A percentile compares a stretch with the other conserved stretches of the same genome.
These are phyloP conservation scores for Larimichthys polyactis DNA, from an alignment of 2,113 vertebrate species.

Conservation along the genomic window DNA sequence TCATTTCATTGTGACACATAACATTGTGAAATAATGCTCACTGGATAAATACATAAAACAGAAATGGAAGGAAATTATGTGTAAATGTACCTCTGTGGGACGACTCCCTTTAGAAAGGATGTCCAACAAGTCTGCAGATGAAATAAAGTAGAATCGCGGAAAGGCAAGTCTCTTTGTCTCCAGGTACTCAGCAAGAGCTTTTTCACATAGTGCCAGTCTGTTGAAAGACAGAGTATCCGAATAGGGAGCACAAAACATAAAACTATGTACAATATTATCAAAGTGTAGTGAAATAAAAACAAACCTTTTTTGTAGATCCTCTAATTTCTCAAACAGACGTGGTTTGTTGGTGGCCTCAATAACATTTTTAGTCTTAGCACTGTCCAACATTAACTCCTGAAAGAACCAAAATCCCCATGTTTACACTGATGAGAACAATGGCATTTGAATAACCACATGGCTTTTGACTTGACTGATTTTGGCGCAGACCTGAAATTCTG, in stretches of 20 bases:
- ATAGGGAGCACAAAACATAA: not conserved
- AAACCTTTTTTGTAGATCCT: constrained; percentile 86
- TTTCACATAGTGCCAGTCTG: constrained; percentile 88
- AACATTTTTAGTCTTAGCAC: constrained; percentile 84
- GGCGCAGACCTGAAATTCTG: constrained; percentile 87
- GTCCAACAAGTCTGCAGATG: constrained; percentile 87
- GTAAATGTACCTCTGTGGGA: constrained; percentile 81
- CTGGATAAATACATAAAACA: not conserved
- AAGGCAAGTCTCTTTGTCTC: constrained; percentile 87
- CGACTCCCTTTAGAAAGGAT: constrained; percentile 87
- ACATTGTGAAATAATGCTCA: not conserved
- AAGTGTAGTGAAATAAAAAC: constrained; percentile 1
- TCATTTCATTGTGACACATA: not conserved
- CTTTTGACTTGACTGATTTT: not conserved
- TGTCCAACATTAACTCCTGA: constrained; percentile 85
- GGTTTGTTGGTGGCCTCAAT: constrained; percentile 85
- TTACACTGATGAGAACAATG: not conserved
- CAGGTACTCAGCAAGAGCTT: constrained; percentile 86
- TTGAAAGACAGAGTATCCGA: constrained; percentile 1
- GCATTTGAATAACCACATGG: not conserved
- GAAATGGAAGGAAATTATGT: not conserved
- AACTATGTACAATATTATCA: not conserved
- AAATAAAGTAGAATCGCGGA: constrained; percentile 87
- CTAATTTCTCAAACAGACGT: constrained; percentile 82
- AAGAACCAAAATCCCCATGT: constrained; percentile 34